Evolutionary conservation across 2,888 invertebrate genomes (phyloP), one percentile per base, ranked within the genome.

Genomic region (Bellardia bayeri): DNA sequence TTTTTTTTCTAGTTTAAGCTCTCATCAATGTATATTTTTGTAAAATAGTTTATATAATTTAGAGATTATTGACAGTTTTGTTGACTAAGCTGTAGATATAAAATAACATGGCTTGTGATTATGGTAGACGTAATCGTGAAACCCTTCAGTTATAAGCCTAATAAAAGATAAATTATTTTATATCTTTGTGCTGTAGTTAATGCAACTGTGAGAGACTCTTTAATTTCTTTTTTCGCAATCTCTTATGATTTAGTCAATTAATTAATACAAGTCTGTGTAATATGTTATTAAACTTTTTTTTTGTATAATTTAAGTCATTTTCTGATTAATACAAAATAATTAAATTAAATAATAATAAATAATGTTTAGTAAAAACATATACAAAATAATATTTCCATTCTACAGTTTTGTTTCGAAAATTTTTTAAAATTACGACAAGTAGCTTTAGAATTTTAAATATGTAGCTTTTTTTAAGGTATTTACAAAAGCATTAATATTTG

Each of bases 11-110:
- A 83, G 63, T 23, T 49, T 2, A 64, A 83, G 74, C 61, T 61
- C 16, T 33, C 23, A 9, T 68, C 37, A 58, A 54, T 80, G 58
- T 80, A 71, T 61, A 63, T 80, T 61, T 63, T 76, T 80, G 74
- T 66, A 66, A 74, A 72, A 37, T 80, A 74, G 37, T 68, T 40
- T 69, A 42, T 69, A 49, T 56, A 54, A 23, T 13, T 40, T n/a
- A 63, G 1, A 11, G 37, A 4, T 23, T 11, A 49, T 45, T 33
- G 49, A 66, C 64, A 74, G 74, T 49, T 42, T n/a, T 0, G 42
- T 42, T 42, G 9, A 8, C 7, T 6, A 6, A 14, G 33, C 2
- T 37, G 7, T 7, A 14, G 7, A 30, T 2, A 30, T 11, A 58
- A 30, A 58, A 58, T 58, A 11, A n/a, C 13, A n/a, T 13, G 9